Base-by-base conservation (phyloP, 2,888 invertebrate genomes). In the Allolobophora icterica region DNA sequence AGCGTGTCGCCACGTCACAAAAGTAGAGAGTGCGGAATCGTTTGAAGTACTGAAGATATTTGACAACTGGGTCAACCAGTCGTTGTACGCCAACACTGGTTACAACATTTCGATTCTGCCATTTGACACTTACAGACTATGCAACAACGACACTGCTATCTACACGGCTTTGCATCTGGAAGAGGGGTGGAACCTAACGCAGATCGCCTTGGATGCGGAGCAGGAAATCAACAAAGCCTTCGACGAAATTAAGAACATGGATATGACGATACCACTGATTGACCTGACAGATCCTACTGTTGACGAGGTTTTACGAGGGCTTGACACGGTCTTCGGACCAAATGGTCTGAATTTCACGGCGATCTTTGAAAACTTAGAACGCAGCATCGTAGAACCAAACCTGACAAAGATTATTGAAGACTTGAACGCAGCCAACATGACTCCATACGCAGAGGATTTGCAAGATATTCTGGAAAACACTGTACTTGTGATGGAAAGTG, bases 61-160 rank as follows among this genome's bases (percentile, higher is more conserved):
- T 24, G 87, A 87, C 87, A 35, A 19, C 87, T 87, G 87, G 87
- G 17, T 87, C 35, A 87, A 87, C 35, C 87, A 87, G 87, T 87
- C 87, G 0, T 13, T 87, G 87, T 87, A 87, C 35, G 87, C 6
- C 24, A 35, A 87, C 34, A 87, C 35, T 33, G 87, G 87, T 6
- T 87, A 87, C 87, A 87, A 87, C 87, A 87, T 87, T 38, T 35
- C 87, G 2, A 87, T 87, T 87, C 87, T 87, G 34, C 87, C 87
- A 38, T 87, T 87, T 35, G 87, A 87, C 87, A 87, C 87, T 38
- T 21, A n/a, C 15, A 17, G 87, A 87, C 87, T 87, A 6, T 87
- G 87, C 38, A 34, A 15, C 35, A 87, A 87, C 87, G 24, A 87
- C 38, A 35, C 87, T 19, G 34, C 87, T 6, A 34, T 87, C 21